These are phyloP conservation scores for Rhinopomastus cyanomelas DNA, from an alignment of 2,113 vertebrate genomes.

Conservation along the genomic window DNA sequence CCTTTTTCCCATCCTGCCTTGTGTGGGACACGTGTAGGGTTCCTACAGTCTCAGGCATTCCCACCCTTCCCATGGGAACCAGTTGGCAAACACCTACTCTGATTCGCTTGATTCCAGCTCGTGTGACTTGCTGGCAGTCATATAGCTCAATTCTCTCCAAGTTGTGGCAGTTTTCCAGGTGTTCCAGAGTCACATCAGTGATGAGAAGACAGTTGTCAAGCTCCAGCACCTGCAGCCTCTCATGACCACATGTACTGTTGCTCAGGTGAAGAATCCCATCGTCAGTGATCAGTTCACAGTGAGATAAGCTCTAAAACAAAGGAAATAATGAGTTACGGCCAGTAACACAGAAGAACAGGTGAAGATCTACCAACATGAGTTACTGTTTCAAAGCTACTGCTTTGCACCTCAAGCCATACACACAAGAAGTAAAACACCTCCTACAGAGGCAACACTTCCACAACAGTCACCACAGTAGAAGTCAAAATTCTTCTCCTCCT, in stretches of 20 bases:
- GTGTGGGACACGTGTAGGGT: not conserved
- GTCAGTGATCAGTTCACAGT: slow-evolving; percentile 92
- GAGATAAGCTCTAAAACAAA: slow-evolving; percentile 83
- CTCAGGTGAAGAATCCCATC: slow-evolving; percentile 91
- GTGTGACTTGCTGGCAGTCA: slow-evolving; percentile 91
- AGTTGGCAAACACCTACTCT: slow-evolving; percentile 73
- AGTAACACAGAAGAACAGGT: not conserved
- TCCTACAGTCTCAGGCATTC: not conserved
- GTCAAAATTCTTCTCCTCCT: not conserved
- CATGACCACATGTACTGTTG: slow-evolving; percentile 87
- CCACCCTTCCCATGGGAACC: rapidly evolving
- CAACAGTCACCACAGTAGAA: not conserved
- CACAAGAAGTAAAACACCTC: not conserved
- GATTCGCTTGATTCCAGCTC: slow-evolving; percentile 91
- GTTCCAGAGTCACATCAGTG: slow-evolving; percentile 87
- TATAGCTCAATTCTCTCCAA: slow-evolving; percentile 92
- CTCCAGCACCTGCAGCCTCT: slow-evolving; percentile 87
- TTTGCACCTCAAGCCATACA: not conserved
- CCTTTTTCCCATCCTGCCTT: not conserved
- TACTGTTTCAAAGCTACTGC: not conserved
- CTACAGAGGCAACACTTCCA: not conserved
- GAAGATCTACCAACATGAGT: not conserved
- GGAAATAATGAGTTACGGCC: not conserved
- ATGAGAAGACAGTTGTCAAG: slow-evolving; percentile 93
- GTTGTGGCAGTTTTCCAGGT: slow-evolving; percentile 89